Evolutionary conservation across 2,797 vertebrate species (phyloP).

Genomic region (Lindbergichthys nudifrons): DNA sequence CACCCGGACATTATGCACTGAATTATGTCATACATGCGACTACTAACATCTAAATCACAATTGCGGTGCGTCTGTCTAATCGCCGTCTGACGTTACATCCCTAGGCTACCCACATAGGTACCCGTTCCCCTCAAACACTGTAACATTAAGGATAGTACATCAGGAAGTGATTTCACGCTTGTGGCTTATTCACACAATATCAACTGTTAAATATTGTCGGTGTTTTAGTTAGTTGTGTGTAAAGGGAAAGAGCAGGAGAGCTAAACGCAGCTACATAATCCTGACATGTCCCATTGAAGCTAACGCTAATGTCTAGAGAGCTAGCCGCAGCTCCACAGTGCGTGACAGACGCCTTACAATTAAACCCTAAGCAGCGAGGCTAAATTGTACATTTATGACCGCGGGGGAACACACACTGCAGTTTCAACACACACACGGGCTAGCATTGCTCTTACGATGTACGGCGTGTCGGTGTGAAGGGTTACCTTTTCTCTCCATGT

Average conservation of each 20-base stretch:
- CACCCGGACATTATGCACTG: not conserved
- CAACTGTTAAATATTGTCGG: not conserved
- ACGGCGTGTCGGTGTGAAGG: slow-evolving; percentile 50
- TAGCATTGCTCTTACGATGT: not conserved
- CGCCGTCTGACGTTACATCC: slow-evolving; percentile 41
- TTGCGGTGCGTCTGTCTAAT: slow-evolving; percentile 17
- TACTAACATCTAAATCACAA: slow-evolving; percentile 1
- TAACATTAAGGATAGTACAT: slow-evolving; percentile 13
- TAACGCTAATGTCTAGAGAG: slow-evolving; percentile 67
- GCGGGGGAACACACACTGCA: not conserved
- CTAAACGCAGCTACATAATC: slow-evolving; percentile 65
- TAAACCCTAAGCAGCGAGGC: slow-evolving; percentile 44
- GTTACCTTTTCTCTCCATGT: slow-evolving; percentile 90
- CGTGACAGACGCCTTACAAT: slow-evolving; percentile 72
- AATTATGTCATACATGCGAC: not conserved
- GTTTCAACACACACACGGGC: not conserved
- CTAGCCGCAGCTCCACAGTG: slow-evolving; percentile 69
- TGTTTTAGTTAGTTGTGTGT: slow-evolving; percentile 3
- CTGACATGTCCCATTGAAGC: slow-evolving; percentile 71
- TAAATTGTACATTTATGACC: not conserved
- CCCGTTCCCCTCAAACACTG: not conserved
- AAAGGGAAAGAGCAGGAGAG: slow-evolving; percentile 25
- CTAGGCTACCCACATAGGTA: slow-evolving; percentile 35
- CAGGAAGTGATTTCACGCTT: not conserved
- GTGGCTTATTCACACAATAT: not conserved